These are phyloP conservation scores for Macquaria australasica DNA, from an alignment of 2,113 vertebrate genomes.

Conservation along the genomic window DNA sequence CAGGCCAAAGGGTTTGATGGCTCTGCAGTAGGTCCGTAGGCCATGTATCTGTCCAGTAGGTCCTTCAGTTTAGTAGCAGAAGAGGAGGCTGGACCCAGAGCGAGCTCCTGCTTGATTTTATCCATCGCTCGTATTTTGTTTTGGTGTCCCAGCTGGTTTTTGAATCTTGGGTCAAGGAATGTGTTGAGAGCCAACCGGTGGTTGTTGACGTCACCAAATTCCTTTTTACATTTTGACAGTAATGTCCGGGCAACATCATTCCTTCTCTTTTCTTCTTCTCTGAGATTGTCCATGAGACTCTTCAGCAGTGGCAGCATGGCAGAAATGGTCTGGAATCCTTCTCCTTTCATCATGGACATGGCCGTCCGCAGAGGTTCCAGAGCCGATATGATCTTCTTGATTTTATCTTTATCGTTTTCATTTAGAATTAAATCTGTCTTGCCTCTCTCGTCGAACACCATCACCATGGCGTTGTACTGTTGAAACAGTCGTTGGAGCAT, in stretches of 20 bases:
- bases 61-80: not conserved
- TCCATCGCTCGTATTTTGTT: not conserved
- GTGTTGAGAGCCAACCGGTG: not conserved
- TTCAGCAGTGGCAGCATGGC: slow-evolving; percentile 7
- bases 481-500: not conserved
- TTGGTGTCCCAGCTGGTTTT: not conserved
- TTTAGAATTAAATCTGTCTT: not conserved
- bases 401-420: not conserved
- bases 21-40: not conserved
- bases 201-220: not conserved
- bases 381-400: not conserved
- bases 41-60: not conserved
- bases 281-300: not conserved
- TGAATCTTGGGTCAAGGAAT: slow-evolving; percentile 19
- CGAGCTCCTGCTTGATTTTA: not conserved
- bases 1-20: slow-evolving; percentile 5
- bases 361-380: not conserved
- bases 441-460: not conserved
- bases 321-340: slow-evolving; percentile 11
- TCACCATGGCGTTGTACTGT: not conserved
- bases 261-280: not conserved
- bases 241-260: not conserved
- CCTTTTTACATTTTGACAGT: not conserved
- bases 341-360: not conserved
- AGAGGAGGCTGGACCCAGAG: fast-evolving